Percentiles rank a stretch among this genome's conserved stretches.
These are phyloP conservation scores for Gryllus bimaculatus DNA, from an alignment of 1,140 invertebrate species.

Conservation along the genomic window DNA sequence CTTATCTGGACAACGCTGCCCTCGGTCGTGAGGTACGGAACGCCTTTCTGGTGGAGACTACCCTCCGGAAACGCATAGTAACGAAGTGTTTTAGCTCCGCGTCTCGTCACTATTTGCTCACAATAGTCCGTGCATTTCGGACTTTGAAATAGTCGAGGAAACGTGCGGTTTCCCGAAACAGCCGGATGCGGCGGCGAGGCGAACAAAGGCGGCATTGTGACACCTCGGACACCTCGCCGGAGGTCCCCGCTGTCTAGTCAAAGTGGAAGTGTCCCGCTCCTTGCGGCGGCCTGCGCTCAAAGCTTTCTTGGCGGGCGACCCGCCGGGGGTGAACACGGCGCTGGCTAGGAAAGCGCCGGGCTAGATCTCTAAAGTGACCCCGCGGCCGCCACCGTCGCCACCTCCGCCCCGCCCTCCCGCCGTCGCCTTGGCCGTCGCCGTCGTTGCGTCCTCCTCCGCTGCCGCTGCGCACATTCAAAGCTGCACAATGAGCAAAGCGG, in stretches of 20 bases:
- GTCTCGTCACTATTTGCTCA: no score
- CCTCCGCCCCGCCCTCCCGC: not conserved
- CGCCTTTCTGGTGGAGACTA: no score
- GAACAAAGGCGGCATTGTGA: not conserved
- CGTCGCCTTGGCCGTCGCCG: not conserved
- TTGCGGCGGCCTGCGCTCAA: not conserved
- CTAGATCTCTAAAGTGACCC: not conserved
- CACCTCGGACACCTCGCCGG: not conserved
- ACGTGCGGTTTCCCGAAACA: conserved; percentile 2
- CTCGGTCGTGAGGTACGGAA: no score
- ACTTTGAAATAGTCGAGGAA: not conserved
- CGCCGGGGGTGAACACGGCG: not conserved
- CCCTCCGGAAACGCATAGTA: no score
- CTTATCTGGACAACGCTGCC: no score
- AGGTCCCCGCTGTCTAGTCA: not conserved
- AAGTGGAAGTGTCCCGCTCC: not conserved
- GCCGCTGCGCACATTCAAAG: not conserved
- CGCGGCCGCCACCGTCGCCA: not conserved
- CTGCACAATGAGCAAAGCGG: not conserved
- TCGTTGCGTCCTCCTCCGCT: not conserved
- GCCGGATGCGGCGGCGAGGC: not conserved
- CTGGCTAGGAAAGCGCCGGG: no score
- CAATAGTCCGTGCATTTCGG: not conserved
- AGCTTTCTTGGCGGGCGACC: not conserved
- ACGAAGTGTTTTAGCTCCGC: no score